These are phyloP conservation scores for Sebastes steindachneri DNA, from an alignment of 2,797 vertebrate species.

Conservation along the genomic window DNA sequence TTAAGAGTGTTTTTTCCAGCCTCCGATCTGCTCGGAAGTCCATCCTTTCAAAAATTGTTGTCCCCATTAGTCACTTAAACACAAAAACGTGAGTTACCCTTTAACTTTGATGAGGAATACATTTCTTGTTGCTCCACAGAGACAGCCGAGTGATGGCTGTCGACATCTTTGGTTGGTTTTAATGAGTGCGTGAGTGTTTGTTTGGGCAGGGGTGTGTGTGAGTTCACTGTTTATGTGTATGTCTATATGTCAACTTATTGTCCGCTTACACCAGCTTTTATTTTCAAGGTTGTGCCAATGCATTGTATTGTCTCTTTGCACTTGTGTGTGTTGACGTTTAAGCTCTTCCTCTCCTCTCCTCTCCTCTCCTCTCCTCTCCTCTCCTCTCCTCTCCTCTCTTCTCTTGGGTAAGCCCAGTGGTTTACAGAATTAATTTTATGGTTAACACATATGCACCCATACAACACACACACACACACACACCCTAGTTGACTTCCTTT, in stretches of 20 bases:
- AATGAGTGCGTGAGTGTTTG: background rate
- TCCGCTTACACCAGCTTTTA: slow-evolving; percentile 39
- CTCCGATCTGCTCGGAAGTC: too few relatives aligned
- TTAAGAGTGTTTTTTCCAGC: too few relatives aligned
- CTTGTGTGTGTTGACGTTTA: background rate
- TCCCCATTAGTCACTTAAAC: too few relatives aligned
- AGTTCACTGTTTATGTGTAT: background rate
- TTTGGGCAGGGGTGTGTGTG: background rate
- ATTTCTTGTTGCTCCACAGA: slow-evolving; percentile 4
- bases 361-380: too few relatives aligned
- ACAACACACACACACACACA: background rate
- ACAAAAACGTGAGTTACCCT: too few relatives aligned
- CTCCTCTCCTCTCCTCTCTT: background rate
- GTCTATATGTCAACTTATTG: slow-evolving; percentile 30
- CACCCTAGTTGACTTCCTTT: background rate
- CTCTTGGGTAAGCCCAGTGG: slow-evolving; percentile 14
- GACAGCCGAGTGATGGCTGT: slow-evolving; percentile 9
- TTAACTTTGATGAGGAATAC: background rate
- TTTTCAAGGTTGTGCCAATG: slow-evolving; percentile 22
- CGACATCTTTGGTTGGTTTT: background rate
- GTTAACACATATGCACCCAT: background rate
- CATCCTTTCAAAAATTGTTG: too few relatives aligned
- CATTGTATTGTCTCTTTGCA: slow-evolving; percentile 16
- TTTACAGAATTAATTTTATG: background rate
- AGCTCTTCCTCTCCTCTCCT: background rate